Percentiles rank a stretch among this genome's conserved stretches.
These are phyloP conservation scores for Pectinophora gossypiella DNA, from an alignment of 1,140 invertebrate species.

Conservation along the genomic window DNA sequence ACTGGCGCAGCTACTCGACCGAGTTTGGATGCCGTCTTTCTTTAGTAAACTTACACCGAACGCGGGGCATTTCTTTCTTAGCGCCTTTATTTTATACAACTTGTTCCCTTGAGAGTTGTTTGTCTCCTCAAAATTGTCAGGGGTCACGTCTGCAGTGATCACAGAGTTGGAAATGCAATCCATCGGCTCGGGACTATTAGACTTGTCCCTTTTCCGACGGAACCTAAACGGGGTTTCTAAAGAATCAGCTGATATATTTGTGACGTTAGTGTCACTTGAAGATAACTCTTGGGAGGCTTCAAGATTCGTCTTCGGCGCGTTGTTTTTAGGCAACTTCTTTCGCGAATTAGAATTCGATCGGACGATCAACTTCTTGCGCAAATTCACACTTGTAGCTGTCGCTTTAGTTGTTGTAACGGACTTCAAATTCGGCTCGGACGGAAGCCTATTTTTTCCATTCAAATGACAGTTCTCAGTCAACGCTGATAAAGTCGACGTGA, in stretches of 20 bases:
- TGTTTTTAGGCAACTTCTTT: constrained; percentile 61
- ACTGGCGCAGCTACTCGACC: constrained; percentile 59
- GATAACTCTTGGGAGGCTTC: constrained; percentile 61
- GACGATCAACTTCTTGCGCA: constrained; percentile 60
- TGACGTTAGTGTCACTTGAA: constrained; percentile 69
- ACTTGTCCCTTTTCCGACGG: constrained; percentile 63
- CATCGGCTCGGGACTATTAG: constrained; percentile 67
- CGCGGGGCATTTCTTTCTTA: constrained; percentile 62
- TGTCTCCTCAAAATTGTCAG: constrained; percentile 60
- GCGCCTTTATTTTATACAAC: constrained; percentile 69
- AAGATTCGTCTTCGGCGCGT: constrained; percentile 39
- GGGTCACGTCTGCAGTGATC: constrained; percentile 56
- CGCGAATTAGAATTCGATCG: constrained; percentile 58
- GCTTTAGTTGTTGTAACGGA: constrained; percentile 39
- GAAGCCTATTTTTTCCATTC: constrained; percentile 58
- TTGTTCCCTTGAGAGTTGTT: constrained; percentile 70
- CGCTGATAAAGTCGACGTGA: constrained; percentile 64
- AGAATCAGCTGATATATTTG: constrained; percentile 67
- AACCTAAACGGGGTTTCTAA: constrained; percentile 67
- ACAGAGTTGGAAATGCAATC: constrained; percentile 56
- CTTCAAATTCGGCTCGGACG: constrained; percentile 62
- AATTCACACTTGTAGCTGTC: constrained; percentile 30
- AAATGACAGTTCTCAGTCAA: constrained; percentile 67
- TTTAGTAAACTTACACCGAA: constrained; percentile 59
- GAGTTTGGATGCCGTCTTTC: constrained; percentile 63